Conservation (phyloP, 2,113 vertebrate species). For the Eudorcas thomsonii region DNA sequence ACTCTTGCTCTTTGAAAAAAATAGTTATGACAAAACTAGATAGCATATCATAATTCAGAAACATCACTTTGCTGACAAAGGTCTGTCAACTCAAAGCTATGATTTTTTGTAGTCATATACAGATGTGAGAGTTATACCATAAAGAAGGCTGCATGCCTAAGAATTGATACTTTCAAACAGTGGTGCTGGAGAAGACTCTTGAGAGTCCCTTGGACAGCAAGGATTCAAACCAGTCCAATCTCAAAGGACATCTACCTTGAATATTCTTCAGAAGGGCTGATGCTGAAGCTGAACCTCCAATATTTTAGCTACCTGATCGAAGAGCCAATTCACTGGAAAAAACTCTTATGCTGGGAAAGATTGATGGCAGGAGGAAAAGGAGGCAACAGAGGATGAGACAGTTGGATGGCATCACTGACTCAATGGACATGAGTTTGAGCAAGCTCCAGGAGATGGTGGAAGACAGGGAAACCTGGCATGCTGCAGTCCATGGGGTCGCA, state of each 20-base stretch:
- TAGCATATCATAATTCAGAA: not conserved
- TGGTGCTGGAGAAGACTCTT: not conserved
- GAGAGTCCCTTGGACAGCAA: not conserved
- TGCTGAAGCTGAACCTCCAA: not conserved
- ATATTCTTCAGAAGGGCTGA: not conserved
- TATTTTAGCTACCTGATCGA: rapidly evolving
- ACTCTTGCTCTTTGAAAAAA: not conserved
- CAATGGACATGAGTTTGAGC: not conserved
- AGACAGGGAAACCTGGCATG: not conserved
- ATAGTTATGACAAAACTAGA: not conserved
- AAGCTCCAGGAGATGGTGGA: not conserved
- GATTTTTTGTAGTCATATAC: not conserved
- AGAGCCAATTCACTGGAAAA: not conserved
- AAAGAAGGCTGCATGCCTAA: not conserved
- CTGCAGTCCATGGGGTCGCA: not conserved
- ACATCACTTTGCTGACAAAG: not conserved
- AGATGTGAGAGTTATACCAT: not conserved
- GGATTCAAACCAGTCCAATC: not conserved
- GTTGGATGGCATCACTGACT: not conserved
- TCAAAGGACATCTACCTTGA: not conserved
- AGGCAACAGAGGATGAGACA: not conserved
- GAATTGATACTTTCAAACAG: not conserved
- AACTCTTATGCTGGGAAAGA: not conserved
- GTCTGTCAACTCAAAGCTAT: not conserved
- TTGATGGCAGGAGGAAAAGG: not conserved